Evolutionary conservation across 2,888 invertebrate species (phyloP), one percentile per base, ranked within the genome.

Genomic region (Stratiomys singularior): DNA sequence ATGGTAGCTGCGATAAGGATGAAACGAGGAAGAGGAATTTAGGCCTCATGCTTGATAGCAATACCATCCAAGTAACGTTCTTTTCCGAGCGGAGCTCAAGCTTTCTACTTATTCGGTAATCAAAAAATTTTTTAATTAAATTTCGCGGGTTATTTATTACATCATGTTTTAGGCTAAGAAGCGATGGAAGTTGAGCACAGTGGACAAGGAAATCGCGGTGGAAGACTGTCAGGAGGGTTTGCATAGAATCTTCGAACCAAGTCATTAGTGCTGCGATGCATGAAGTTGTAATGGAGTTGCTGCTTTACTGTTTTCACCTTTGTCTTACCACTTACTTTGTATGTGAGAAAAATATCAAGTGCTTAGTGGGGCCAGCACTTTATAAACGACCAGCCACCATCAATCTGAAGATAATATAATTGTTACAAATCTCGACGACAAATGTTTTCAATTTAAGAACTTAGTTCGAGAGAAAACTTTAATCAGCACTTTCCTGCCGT

Each of bases 121-220:
- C 64, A 76, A 76, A 76, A n/a, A 76, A 79, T 80, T 80, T 81
- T 81, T 82, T 82, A 82, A 82, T 82, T 81, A 82, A 82, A 82
- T 82, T 82, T 82, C 81, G 82, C 81, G 82, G 82, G 81, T 82
- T 82, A 82, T 82, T 82, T 82, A 82, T 82, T 82, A 81, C 47
- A 27, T 76, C 63, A 44, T 63, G 66, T 28, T 76, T 72, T 64
- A 25, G 64, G 30, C 28, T 28, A 64, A 28, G 64, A 13, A 11
- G 30, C 64, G 64, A 28, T 28, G n/a, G 52, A 27, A 15, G 64
- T 25, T 28, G 64, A 28, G 28, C 28, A 28, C 27, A 11, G 15
- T 25, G 30, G 13, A 4, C 64, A 21, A 28, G 4, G n/a, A n/a
- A n/a, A 2, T n/a, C 3, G 60, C 60, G 21, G n/a, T 25, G 4